Percentiles rank a stretch among this genome's conserved stretches.
Evolutionary conservation across 2,797 vertebrate species (phyloP).

Genomic region (Erethizon dorsatum): DNA sequence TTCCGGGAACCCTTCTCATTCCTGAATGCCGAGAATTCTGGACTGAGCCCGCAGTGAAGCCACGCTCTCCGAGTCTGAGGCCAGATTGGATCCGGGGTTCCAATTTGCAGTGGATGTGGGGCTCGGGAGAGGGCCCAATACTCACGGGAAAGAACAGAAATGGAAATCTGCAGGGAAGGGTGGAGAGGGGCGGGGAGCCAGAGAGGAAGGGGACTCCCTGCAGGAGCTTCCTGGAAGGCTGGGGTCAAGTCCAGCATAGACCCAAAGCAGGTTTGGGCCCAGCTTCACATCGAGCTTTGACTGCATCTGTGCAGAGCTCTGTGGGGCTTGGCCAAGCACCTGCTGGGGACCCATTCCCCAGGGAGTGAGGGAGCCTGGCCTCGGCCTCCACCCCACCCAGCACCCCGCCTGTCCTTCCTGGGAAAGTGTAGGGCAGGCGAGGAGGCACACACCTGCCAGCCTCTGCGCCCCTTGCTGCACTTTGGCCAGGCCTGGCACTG

Average conservation of each 20-base stretch:
- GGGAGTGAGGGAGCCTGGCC: background rate
- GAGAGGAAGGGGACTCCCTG: slow-evolving; percentile 5
- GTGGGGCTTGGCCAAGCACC: background rate
- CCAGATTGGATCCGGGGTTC: background rate
- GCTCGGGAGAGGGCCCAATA: background rate
- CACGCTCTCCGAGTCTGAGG: background rate
- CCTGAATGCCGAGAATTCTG: background rate
- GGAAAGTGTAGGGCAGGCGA: background rate
- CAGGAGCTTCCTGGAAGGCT: background rate
- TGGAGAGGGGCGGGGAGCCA: background rate
- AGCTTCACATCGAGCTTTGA: background rate
- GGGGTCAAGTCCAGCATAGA: background rate
- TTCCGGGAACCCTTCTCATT: background rate
- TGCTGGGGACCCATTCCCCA: background rate
- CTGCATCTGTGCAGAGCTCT: background rate
- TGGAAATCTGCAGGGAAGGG: background rate
- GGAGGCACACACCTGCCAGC: background rate
- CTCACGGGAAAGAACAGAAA: background rate
- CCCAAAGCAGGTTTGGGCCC: background rate
- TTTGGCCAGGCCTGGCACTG: background rate
- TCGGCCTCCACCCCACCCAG: background rate
- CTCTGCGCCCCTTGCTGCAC: background rate
- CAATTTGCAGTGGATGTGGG: background rate
- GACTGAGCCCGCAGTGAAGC: background rate
- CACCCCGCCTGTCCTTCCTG: background rate